phyloP scores from a whole-genome alignment of 2,888 invertebrate genomes.

The Caenorhabditis sp. region DNA sequence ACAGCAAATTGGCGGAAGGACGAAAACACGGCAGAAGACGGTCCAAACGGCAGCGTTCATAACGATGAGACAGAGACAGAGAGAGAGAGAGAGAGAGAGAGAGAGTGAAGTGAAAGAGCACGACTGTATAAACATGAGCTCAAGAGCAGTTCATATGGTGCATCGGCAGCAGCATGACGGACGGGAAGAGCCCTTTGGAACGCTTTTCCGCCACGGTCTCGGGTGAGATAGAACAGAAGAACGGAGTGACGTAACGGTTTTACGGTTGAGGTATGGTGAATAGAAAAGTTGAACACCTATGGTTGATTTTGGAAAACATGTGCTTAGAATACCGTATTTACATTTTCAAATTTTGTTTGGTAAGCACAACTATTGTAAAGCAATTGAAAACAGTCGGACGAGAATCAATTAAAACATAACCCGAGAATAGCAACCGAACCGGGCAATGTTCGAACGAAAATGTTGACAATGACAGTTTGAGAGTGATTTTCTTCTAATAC shows the following conservation, averaged over 20 bases:
- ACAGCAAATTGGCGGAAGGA: conserved; percentile 4
- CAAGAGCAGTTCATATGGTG: conserved; percentile 52
- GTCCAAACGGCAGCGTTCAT: conserved; percentile 13
- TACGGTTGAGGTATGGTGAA: too few relatives aligned
- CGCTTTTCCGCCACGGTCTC: conserved; percentile 46
- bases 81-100: conserved; percentile 23
- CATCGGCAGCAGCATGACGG: conserved; percentile 34
- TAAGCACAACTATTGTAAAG: too few relatives aligned
- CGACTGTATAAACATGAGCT: conserved; percentile 55
- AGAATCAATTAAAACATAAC: too few relatives aligned
- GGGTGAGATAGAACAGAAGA: not conserved
- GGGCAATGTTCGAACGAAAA: too few relatives aligned
- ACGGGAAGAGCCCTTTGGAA: conserved; percentile 30
- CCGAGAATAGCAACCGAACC: too few relatives aligned
- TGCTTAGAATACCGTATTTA: not conserved
- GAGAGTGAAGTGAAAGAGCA: conserved; percentile 24
- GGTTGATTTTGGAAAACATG: too few relatives aligned
- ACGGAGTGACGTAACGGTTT: conserved; percentile 26
- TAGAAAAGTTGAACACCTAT: too few relatives aligned
- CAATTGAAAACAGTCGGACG: too few relatives aligned
- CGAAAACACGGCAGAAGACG: conserved; percentile 24
- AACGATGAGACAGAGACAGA: conserved; percentile 22
- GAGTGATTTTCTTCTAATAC: not conserved
- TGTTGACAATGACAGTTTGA: too few relatives aligned
- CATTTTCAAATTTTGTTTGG: too few relatives aligned